phyloP scores from a whole-genome alignment of 1,140 invertebrate genomes.

The Microplitis demolitor region DNA sequence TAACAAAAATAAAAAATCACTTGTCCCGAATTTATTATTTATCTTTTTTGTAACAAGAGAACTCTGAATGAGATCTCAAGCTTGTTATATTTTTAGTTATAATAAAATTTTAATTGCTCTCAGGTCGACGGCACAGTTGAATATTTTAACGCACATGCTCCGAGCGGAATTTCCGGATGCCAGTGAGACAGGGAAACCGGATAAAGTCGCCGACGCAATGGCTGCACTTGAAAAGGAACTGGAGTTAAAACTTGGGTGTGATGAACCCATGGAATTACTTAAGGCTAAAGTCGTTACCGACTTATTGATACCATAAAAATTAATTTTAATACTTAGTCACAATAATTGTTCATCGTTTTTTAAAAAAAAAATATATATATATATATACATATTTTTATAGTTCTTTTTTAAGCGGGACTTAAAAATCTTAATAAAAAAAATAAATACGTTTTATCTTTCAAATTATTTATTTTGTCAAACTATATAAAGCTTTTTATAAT shows the following conservation, averaged over 20 bases:
- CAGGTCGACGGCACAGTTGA: conserved; percentile 42
- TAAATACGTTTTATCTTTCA: conserved; percentile 33
- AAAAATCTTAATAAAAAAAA: too few relatives aligned
- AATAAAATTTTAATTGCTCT: not conserved
- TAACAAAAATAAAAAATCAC: not conserved
- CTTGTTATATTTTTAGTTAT: too few relatives aligned
- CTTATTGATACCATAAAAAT: conserved; percentile 41
- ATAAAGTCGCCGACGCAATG: conserved; percentile 35
- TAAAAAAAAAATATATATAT: too few relatives aligned
- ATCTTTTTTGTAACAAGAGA: not conserved
- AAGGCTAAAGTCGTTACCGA: conserved; percentile 47
- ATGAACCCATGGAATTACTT: conserved; percentile 36
- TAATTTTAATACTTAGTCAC: too few relatives aligned
- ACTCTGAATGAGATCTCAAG: too few relatives aligned
- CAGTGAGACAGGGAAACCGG: conserved; percentile 31
- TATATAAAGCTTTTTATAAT: conserved; percentile 53
- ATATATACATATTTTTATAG: not conserved
- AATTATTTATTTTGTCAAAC: conserved; percentile 53
- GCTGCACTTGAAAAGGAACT: conserved; percentile 44
- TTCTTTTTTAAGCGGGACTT: not conserved
- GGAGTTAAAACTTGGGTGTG: conserved; percentile 40
- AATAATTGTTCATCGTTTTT: too few relatives aligned
- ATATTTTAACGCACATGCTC: conserved; percentile 42
- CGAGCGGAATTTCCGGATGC: conserved; percentile 38
- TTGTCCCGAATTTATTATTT: not conserved